Base-by-base conservation (phyloP, 2,797 vertebrate genomes). In the Lacerta bilineata region DNA sequence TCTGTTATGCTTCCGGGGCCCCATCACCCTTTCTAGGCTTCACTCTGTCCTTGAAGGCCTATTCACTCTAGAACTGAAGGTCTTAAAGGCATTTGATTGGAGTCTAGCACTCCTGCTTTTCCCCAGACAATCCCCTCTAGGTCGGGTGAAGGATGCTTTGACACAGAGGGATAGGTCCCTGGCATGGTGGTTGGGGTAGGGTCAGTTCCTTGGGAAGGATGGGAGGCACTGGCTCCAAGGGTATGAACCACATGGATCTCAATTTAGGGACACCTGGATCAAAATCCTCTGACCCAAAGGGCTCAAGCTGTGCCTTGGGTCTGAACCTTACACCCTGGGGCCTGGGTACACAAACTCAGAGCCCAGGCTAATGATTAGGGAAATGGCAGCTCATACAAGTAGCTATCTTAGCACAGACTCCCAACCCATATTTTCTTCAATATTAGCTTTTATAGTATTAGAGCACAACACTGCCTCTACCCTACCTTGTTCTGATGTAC, bases 381-480 rank as follows among this genome's bases (percentile, higher is more conserved):
- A 77, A 39, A 41, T 59, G 43, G n/a, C 23, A 27, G 61, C 20
- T 33, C 29, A 33, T 83, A 72, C 66, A 66, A 66, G 1, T 39
- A 55, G 55, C 68, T 79, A 36, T 50, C n/a, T 80, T 69, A 80
- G 71, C 50, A 59, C 17, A 29, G 29, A 46, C 20, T 8, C 33
- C n/a, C 71, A 29, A 29, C 39, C 13, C 69, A 87, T 20, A 5
- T 64, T 20, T n/a, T 23, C 61, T 69, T 91, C 87, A 61, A 72
- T 85, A 88, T 15, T 80, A 46, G 79, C 80, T 85, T 71, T 17
- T 3, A 13, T 0, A 79, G 3, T 36, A 93, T 29, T 95, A 5
- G 5, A 80, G 29, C 77, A 76, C 79, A 7, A 76, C 79, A 50
- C 87, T 81, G 33, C 7, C 78, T 27, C 80, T 71, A 88, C 72